Evolutionary conservation across 2,888 invertebrate species (phyloP).

Genomic region (Ichneumon xanthorius): DNA sequence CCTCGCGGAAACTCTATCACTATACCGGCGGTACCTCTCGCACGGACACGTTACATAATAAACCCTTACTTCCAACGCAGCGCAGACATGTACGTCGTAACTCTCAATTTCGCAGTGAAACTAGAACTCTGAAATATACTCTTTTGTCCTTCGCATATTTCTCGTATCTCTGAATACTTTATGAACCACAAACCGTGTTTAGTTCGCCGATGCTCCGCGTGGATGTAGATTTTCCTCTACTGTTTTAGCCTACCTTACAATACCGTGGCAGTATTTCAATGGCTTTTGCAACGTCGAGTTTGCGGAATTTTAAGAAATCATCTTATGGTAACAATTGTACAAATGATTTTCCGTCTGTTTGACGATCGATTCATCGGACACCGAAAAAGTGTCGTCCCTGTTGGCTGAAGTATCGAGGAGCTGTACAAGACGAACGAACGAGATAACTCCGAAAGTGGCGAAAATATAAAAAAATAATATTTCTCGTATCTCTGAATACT

Average conservation of each 20-base stretch:
- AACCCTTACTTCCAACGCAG: constrained; percentile 40
- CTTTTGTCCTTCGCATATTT: not conserved
- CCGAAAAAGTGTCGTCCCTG: not conserved
- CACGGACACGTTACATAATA: constrained; percentile 30
- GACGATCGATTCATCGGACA: not conserved
- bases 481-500: constrained; percentile 21
- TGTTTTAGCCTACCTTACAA: not conserved
- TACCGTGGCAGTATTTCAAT: not conserved
- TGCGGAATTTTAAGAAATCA: not conserved
- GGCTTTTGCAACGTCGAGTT: not conserved
- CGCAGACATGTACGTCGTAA: constrained; percentile 47
- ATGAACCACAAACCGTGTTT: constrained; percentile 27
- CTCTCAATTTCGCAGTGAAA: constrained; percentile 32
- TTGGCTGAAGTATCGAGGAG: constrained; percentile 27
- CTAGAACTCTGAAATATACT: constrained; percentile 17
- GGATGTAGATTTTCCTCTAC: not conserved
- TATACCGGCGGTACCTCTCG: constrained; percentile 25
- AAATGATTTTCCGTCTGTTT: not conserved
- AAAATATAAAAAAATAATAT: constrained; percentile 8
- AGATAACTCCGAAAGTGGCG: constrained; percentile 40
- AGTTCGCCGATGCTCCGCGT: not conserved
- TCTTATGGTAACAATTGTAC: too few relatives aligned
- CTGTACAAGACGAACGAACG: constrained; percentile 31
- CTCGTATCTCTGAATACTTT: constrained; percentile 25
- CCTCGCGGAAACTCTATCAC: constrained; percentile 20